A percentile compares a stretch with the other conserved stretches of the same genome.
These are phyloP conservation scores for Pedionomus torquatus DNA, from an alignment of 2,113 vertebrate genomes.

Conservation along the genomic window DNA sequence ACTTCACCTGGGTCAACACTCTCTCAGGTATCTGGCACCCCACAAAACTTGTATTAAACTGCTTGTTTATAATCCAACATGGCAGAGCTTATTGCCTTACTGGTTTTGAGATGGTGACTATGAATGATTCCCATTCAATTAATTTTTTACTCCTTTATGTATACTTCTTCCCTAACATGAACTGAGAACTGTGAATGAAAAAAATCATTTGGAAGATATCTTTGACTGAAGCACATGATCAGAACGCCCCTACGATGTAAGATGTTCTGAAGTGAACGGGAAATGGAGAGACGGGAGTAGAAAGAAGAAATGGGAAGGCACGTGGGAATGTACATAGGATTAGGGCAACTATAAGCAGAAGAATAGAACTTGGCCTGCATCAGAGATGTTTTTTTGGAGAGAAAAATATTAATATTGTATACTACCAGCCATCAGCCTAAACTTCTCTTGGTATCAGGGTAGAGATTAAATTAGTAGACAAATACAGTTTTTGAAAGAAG, in stretches of 20 bases:
- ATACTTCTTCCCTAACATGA: neutral
- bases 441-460: neutral
- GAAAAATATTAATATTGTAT: neutral
- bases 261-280: neutral
- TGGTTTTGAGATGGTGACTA: neutral
- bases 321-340: neutral
- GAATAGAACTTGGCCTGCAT: neutral
- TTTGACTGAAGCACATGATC: neutral
- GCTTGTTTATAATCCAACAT: neutral
- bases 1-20: neutral
- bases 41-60: neutral
- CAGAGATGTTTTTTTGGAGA: neutral
- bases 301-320: neutral
- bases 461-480: neutral
- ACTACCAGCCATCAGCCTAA: neutral
- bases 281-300: neutral
- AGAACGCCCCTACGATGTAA: neutral
- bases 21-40: neutral
- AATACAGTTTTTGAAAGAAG: neutral
- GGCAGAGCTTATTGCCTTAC: neutral
- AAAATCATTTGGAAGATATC: neutral
- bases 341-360: neutral
- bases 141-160: neutral
- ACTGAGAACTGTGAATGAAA: neutral
- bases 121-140: neutral